phyloP scores from a whole-genome alignment of 2,113 vertebrate genomes.

The Tor tambroides region DNA sequence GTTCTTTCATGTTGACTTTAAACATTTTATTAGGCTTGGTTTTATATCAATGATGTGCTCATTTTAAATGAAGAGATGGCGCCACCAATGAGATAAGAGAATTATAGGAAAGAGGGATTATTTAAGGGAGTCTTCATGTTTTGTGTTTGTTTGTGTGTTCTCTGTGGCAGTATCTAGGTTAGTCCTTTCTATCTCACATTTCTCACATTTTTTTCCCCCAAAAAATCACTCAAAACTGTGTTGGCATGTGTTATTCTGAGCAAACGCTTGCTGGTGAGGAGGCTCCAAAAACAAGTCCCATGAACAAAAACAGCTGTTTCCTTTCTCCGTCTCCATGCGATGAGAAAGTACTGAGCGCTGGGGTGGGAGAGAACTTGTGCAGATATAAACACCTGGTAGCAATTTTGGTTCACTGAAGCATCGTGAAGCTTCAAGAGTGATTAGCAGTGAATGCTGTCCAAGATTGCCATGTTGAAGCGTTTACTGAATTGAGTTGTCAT shows the following conservation, averaged over 20 bases:
- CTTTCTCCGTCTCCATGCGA: conserved; percentile 59
- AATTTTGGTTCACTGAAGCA: conserved; percentile 53
- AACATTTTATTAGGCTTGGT: neutral
- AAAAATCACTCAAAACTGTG: conserved; percentile 28
- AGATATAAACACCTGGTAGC: conserved; percentile 66
- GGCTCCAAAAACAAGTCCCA: conserved; percentile 61
- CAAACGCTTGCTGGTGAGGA: conserved; percentile 36
- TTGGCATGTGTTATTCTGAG: conserved; percentile 46
- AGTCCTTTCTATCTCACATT: neutral
- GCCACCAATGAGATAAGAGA: neutral
- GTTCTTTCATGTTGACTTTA: conserved; percentile 30
- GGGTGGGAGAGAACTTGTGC: conserved; percentile 47
- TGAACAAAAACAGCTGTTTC: conserved; percentile 73
- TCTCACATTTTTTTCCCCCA: conserved; percentile 20
- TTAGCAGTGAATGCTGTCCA: conserved; percentile 15
- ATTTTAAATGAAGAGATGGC: neutral
- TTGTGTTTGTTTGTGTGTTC: conserved; percentile 1
- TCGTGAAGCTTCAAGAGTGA: conserved; percentile 14
- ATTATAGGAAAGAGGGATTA: neutral
- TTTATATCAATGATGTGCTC: neutral
- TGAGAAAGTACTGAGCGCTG: conserved; percentile 59
- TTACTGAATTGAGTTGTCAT: conserved; percentile 5
- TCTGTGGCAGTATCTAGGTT: conserved; percentile 3
- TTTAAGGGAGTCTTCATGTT: conserved; percentile 2
- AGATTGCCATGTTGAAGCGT: neutral